Conservation (phyloP, 2,888 invertebrate genomes). For the Nesidiocoris tenuis region DNA sequence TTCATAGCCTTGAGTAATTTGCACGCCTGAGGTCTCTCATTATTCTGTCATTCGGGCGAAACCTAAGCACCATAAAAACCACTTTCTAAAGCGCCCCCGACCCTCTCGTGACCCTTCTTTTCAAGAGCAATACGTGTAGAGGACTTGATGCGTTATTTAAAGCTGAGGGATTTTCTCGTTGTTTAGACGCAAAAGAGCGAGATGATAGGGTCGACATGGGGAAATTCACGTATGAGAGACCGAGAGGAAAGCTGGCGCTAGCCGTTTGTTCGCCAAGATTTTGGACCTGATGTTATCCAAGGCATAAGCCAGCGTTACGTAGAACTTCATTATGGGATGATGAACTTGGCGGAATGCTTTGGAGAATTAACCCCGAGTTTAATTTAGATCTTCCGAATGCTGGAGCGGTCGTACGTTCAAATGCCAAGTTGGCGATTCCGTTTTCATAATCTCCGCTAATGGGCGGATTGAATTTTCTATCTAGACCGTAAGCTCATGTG, state of each 20-base stretch:
- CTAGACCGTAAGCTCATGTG: too few relatives aligned
- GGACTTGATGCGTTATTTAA: background rate
- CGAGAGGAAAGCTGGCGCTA: background rate
- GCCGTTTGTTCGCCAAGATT: conserved; percentile 12
- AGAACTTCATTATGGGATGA: conserved; percentile 20
- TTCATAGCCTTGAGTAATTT: too few relatives aligned
- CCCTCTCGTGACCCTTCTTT: too few relatives aligned
- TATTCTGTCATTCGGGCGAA: background rate
- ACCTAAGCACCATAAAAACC: background rate
- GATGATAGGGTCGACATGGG: too few relatives aligned
- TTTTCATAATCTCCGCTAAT: too few relatives aligned
- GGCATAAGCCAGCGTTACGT: background rate
- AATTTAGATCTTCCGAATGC: conserved; percentile 5
- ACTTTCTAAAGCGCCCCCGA: background rate
- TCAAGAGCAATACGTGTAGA: background rate
- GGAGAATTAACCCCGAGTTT: conserved; percentile 16
- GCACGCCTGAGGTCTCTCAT: background rate
- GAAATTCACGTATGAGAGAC: too few relatives aligned
- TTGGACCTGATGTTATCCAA: conserved; percentile 5
- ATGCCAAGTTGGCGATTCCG: background rate
- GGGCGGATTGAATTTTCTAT: too few relatives aligned
- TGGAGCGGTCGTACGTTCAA: background rate
- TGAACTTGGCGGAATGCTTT: conserved; percentile 5
- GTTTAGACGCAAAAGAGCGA: background rate
- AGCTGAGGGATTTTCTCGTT: background rate